phyloP scores from a whole-genome alignment of 2,797 vertebrate species.

The Lutra lutra region DNA sequence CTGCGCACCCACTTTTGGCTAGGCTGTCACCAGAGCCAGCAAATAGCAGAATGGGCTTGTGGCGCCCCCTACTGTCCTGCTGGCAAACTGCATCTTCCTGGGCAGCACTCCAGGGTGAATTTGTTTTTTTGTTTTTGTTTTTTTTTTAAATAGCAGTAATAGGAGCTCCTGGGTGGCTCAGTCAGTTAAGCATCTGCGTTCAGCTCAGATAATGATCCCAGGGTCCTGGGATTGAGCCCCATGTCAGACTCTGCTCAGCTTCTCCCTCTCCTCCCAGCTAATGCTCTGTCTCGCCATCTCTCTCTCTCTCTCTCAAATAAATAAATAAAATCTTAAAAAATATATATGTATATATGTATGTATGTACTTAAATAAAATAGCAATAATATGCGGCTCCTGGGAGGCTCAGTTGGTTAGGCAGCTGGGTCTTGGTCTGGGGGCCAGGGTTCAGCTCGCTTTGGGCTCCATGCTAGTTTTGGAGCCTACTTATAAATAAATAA shows the following conservation, averaged over 20 bases:
- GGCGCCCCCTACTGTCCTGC: slow-evolving; percentile 49
- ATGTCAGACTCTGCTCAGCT: neutral
- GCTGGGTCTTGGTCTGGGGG: neutral
- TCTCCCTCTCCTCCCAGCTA: neutral
- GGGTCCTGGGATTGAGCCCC: neutral
- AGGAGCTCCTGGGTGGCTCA: neutral
- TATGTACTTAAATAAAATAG: neutral
- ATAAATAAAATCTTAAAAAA: neutral
- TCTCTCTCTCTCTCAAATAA: neutral
- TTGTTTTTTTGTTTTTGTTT: neutral
- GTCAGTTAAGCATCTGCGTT: neutral
- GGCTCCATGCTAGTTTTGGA: neutral
- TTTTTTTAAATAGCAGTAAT: neutral
- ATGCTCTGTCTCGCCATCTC: neutral
- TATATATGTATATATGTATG: neutral
- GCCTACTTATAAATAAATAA: neutral
- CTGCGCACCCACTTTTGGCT: neutral
- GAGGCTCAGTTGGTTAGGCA: neutral
- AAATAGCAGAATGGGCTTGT: neutral
- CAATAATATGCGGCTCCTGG: neutral
- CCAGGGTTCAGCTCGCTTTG: neutral
- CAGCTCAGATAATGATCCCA: neutral
- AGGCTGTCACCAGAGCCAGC: neutral
- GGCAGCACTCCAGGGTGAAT: neutral
- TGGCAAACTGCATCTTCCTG: slow-evolving; percentile 6